Evolutionary conservation across 1,140 invertebrate genomes (phyloP).

Genomic region (Tribolium madens): DNA sequence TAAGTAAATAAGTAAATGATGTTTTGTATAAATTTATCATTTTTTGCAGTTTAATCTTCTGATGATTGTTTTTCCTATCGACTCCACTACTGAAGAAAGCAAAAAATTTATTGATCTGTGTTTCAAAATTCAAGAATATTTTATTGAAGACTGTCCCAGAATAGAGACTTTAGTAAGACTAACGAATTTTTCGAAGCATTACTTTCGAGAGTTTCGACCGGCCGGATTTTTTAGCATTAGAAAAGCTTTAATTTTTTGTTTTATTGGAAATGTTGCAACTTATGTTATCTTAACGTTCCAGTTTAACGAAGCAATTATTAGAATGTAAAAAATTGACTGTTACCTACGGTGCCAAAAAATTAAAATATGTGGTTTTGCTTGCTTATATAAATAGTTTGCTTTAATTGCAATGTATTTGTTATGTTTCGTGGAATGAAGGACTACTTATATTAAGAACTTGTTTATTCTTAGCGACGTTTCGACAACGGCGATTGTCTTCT

Average conservation of each 20-base stretch:
- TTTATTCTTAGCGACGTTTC: no score
- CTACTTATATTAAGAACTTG: no score
- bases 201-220: not conserved
- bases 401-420: no score
- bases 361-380: no score
- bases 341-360: no score
- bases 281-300: not conserved
- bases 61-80: not conserved
- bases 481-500: no score
- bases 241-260: not conserved
- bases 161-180: not conserved
- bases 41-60: not conserved
- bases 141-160: not conserved
- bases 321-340: no score
- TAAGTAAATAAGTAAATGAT: not conserved
- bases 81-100: not conserved
- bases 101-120: not conserved
- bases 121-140: not conserved
- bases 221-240: not conserved
- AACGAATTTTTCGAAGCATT: not conserved
- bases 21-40: not conserved
- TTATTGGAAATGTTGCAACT: slow-evolving; percentile 1
- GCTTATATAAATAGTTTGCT: no score
- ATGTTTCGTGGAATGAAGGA: no score
- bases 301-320: not conserved